Conservation (phyloP, 2,797 vertebrate species). For the Etheostoma nigrum region DNA sequence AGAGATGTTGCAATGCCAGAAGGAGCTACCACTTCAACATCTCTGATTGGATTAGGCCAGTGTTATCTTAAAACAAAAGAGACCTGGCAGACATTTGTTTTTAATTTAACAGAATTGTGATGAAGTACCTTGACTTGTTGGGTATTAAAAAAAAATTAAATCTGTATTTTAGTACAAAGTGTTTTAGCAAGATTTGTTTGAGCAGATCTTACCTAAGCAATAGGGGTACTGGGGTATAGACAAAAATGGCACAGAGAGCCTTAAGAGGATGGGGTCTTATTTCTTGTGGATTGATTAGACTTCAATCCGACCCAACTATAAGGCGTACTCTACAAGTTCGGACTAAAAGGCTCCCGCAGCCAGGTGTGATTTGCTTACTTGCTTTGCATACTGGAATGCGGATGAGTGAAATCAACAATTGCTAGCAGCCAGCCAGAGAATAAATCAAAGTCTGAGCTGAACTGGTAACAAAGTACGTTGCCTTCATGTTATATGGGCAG, state of each 20-base stretch:
- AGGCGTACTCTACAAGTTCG: background rate
- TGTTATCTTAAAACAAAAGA: constrained; percentile 12
- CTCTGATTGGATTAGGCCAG: background rate
- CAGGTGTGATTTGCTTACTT: no score
- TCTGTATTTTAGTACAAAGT: no score
- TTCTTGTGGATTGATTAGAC: background rate
- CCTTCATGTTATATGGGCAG: background rate
- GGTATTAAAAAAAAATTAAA: no score
- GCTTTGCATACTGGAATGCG: no score
- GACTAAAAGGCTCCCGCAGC: no score
- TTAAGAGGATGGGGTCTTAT: background rate
- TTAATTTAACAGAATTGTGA: background rate
- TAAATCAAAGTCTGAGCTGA: background rate
- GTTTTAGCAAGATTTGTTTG: background rate
- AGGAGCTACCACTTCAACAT: background rate
- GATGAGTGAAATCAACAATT: no score
- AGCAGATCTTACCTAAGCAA: background rate
- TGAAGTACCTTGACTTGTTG: background rate
- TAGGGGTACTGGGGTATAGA: background rate
- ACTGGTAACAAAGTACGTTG: background rate
- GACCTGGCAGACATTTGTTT: background rate
- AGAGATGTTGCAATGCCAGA: background rate
- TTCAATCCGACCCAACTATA: background rate
- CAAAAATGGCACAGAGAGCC: no score
- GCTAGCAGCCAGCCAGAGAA: background rate